phyloP scores from a whole-genome alignment of 2,888 invertebrate genomes.

The Drosophila peninsularis region DNA sequence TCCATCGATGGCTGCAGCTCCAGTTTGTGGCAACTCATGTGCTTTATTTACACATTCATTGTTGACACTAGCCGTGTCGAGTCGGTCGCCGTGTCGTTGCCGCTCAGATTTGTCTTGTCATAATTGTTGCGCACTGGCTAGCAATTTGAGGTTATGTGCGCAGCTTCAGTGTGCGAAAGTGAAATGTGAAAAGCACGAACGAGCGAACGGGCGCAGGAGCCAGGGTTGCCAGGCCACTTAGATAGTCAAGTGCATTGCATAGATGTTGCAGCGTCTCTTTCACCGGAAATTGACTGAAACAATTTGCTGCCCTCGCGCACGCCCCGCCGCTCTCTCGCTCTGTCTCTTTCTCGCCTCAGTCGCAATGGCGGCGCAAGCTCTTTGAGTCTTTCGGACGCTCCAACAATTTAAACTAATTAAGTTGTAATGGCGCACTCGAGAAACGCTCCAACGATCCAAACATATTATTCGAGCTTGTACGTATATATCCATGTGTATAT shows the following conservation, averaged over 20 bases:
- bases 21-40: constrained; percentile 63
- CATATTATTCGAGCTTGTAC: constrained; percentile 60
- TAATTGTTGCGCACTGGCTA: constrained; percentile 68
- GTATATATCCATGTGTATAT: constrained; percentile 19
- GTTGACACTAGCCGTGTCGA: constrained; percentile 69
- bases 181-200: constrained; percentile 31
- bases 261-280: constrained; percentile 48
- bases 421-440: constrained; percentile 79
- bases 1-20: constrained; percentile 48
- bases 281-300: constrained; percentile 64
- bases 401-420: constrained; percentile 81
- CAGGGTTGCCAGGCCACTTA: constrained; percentile 29
- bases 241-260: constrained; percentile 42
- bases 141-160: constrained; percentile 52
- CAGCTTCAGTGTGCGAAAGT: constrained; percentile 60
- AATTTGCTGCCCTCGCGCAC: constrained; percentile 7
- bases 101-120: constrained; percentile 72
- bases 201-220: not conserved
- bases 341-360: not conserved
- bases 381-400: constrained; percentile 55
- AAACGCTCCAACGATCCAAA: constrained; percentile 49
- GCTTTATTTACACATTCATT: constrained; percentile 71
- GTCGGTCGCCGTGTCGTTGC: constrained; percentile 4
- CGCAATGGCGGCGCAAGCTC: constrained; percentile 53
- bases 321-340: not conserved